Percentiles rank a stretch among this genome's conserved stretches.
phyloP scores from a whole-genome alignment of 2,797 vertebrate genomes.

The Calcarius lapponicus region DNA sequence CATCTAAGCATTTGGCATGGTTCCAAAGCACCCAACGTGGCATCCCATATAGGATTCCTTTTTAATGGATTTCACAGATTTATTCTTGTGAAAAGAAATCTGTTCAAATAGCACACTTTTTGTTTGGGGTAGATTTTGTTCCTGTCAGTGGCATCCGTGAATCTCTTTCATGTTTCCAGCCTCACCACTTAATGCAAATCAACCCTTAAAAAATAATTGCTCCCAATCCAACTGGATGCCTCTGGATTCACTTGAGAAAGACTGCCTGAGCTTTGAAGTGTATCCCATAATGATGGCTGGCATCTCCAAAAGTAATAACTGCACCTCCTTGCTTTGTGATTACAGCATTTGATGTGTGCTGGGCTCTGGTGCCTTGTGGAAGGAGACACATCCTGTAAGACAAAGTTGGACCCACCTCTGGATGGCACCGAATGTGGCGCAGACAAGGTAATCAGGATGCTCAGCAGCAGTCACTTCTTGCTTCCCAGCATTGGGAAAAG shows the following conservation, averaged over 20 bases:
- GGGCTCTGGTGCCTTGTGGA: constrained; percentile 97
- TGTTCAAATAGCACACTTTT: background rate
- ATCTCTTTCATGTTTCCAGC: background rate
- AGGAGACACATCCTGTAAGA: constrained; percentile 93
- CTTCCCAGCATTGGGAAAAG: background rate
- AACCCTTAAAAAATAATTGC: constrained; percentile 1
- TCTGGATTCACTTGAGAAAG: constrained; percentile 20
- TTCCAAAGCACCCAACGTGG: background rate
- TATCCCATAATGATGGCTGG: background rate
- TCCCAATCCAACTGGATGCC: background rate
- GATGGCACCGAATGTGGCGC: constrained; percentile 95
- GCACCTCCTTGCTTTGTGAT: constrained; percentile 50
- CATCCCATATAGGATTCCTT: background rate
- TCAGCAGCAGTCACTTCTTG: background rate
- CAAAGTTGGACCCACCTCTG: constrained; percentile 94
- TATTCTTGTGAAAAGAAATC: background rate
- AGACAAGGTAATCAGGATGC: constrained; percentile 86
- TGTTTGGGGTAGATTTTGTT: background rate
- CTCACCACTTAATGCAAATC: background rate
- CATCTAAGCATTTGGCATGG: background rate
- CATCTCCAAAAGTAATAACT: constrained; percentile 22
- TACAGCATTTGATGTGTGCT: constrained; percentile 95
- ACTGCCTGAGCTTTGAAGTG: background rate
- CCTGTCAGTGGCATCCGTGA: background rate
- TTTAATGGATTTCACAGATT: background rate